Percentiles rank a stretch among this genome's conserved stretches.
Conservation (phyloP, 2,888 invertebrate genomes). For the Diachrysia chrysitis region DNA sequence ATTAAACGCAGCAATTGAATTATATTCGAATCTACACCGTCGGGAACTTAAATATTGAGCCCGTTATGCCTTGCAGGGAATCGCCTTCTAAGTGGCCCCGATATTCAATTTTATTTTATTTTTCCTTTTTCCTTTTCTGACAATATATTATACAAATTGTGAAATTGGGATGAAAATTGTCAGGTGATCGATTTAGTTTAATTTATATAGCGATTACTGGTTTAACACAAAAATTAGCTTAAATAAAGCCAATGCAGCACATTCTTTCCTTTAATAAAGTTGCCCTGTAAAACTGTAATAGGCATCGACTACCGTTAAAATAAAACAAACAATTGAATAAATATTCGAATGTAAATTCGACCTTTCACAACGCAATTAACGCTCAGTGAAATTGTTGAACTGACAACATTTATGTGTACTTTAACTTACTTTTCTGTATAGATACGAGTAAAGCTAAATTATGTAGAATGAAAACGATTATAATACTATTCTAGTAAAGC, state of each 20-base stretch:
- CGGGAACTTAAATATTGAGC: conserved; percentile 65
- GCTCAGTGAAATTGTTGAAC: neutral
- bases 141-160: conserved; percentile 28
- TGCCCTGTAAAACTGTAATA: too few relatives aligned
- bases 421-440: neutral
- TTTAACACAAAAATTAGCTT: neutral
- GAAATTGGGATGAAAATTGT: conserved; percentile 12
- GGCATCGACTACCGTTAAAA: neutral
- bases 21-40: conserved; percentile 76
- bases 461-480: neutral
- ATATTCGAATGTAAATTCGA: neutral
- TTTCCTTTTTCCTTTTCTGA: conserved; percentile 35
- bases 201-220: neutral
- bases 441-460: neutral
- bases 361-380: neutral
- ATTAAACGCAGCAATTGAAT: conserved; percentile 82
- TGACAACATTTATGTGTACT: neutral
- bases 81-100: conserved; percentile 58
- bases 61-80: conserved; percentile 65
- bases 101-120: conserved; percentile 64
- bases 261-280: too few relatives aligned
- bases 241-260: neutral
- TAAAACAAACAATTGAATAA: neutral
- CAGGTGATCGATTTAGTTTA: neutral
- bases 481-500: neutral